Base-by-base conservation (phyloP, 2,797 vertebrate species). In the Chaenodraco wilsoni region DNA sequence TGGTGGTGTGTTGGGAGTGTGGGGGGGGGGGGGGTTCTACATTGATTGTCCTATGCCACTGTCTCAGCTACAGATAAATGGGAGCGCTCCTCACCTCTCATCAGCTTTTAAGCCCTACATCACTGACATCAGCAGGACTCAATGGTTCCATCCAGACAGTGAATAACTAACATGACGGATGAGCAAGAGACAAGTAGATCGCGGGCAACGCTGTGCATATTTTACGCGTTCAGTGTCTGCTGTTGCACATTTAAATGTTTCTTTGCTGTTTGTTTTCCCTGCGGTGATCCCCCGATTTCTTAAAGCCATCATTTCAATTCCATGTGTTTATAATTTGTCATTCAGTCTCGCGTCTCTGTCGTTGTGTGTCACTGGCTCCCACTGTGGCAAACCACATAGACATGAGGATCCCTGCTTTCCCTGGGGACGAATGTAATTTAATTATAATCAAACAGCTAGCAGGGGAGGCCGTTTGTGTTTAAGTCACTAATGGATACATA, bases 381-480 rank as follows among this genome's bases (percentile, higher is more conserved):
- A 81, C 85, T 87, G 91, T 81, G 89, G 79, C 75, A 31, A 19
- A 64, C 73, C 82, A 74, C 86, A 79, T 71, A 92, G 88, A 86
- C 84, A 88, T 74, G 85, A 91, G 90, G 88, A 81, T 88, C 79
- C 81, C 77, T 76, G 69, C 69, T 82, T 94, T 93, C 93, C 94
- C 91, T 48, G 62, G 91, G 72, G 90, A 94, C 89, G 83, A 88
- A 89, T 92, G 86, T 92, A 91, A 93, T 96, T 96, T 96, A 96
- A 97, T 97, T 96, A 94, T 93, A 96, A 93, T 95, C 95, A 95
- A 95, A 93, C 88, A 92, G 93, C 94, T 95, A 89, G 84, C 72
- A 90, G 95, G 94, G 95, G 95, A 93, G 84, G 79, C 88, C 66
- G 86, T 93, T 94, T 93, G 91, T 86, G 82, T 91, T 90, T 86